A percentile compares a stretch with the other conserved stretches of the same genome.
Conservation (phyloP, 2,888 invertebrate genomes). For the Oscheius sp. region DNA sequence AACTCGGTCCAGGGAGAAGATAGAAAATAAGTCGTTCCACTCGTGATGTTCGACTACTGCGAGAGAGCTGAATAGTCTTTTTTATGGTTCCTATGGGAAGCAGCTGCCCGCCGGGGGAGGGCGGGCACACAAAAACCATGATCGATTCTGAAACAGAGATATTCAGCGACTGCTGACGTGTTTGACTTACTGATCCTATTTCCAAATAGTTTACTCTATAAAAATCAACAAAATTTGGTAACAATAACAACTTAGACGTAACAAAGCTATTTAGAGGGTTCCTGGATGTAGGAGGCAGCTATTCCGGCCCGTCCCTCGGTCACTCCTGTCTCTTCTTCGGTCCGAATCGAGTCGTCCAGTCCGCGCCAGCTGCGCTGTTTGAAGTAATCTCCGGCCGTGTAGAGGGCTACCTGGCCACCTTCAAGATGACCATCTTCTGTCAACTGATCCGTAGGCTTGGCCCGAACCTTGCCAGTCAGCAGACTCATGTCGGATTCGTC, state of each 20-base stretch:
- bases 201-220: neutral
- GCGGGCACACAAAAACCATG: neutral
- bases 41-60: too few relatives aligned
- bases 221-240: conserved; percentile 14
- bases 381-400: conserved; percentile 78
- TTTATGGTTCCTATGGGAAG: too few relatives aligned
- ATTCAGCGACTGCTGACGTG: neutral
- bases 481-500: conserved; percentile 66
- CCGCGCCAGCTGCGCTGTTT: conserved; percentile 85
- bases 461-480: conserved; percentile 66
- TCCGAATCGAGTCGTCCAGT: conserved; percentile 82
- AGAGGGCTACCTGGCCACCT: conserved; percentile 43
- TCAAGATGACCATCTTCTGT: conserved; percentile 40
- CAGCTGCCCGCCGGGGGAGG: too few relatives aligned
- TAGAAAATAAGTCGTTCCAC: too few relatives aligned
- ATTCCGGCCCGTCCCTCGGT: conserved; percentile 75
- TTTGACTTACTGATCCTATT: neutral
- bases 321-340: conserved; percentile 78
- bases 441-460: conserved; percentile 32
- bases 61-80: too few relatives aligned
- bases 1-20: too few relatives aligned
- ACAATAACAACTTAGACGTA: conserved; percentile 13
- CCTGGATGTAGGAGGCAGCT: conserved; percentile 60
- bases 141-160: neutral
- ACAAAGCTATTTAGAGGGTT: conserved; percentile 19